Base-by-base conservation (phyloP, 1,140 invertebrate genomes). In the Eubasilissa regina region DNA sequence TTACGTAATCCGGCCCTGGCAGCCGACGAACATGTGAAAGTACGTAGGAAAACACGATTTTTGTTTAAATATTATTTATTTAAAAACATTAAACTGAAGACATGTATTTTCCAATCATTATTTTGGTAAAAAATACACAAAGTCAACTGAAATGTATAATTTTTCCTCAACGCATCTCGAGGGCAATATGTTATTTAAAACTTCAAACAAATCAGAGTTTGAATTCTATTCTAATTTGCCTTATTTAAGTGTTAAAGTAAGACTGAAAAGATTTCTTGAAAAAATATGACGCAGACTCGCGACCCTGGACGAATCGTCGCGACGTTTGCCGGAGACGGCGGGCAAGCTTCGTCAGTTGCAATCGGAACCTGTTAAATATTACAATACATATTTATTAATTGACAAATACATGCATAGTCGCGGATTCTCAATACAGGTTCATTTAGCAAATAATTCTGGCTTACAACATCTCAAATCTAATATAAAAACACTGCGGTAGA, bases 71-170 rank as follows among this genome's bases (percentile, higher is more conserved):
- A 74, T 74, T 74, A 74, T 58, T 74, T 74, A 74, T 55, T 74
- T 56, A 55, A 74, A 74, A 78, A 74, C 53, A 73, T 48, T 56
- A 35, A 44, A 73, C 11, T 73, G 56, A 53, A 79, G 77, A 79
- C 77, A 80, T 77, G 72, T 80, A 76, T 80, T 72, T 64, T 58
- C 66, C 76, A 68, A 78, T 72, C 56, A 80, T 51, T 51, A 47
- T 77, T 80, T 77, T 77, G 75, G 75, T 80, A 77, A 80, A 80
- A 80, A 80, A 80, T 77, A 80, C 76, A 78, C 66, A 47, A 78
- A 70, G 25, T 55, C 48, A 70, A 80, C 55, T 74, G 62, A 74
- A 64, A 45, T 51, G 45, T 43, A 45, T 35, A 44, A 25, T 19
- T 25, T 44, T 48, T 43, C n/a, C 44, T 19, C 45, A 64, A 74